These are phyloP conservation scores for Diplodus puntazzo DNA, from an alignment of 2,797 vertebrate species.

Conservation along the genomic window DNA sequence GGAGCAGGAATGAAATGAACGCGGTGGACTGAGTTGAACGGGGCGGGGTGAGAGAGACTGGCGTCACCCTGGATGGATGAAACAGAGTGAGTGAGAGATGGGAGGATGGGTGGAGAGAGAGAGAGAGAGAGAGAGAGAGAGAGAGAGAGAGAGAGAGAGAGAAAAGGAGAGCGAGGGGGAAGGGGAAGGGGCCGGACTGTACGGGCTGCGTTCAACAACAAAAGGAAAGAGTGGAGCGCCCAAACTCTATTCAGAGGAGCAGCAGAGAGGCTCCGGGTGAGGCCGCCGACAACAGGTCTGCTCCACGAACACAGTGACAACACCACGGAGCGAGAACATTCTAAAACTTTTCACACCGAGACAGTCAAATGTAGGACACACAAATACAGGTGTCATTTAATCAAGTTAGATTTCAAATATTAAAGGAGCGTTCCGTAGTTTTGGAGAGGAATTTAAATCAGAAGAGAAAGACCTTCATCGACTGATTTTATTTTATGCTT, in stretches of 20 bases:
- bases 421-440: no score
- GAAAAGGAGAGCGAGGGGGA: slow-evolving; percentile 26
- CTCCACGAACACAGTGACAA: neutral
- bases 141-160: neutral
- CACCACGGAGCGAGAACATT: neutral
- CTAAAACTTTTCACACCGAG: neutral
- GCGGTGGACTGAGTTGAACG: slow-evolving; percentile 91
- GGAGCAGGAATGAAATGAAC: slow-evolving; percentile 99
- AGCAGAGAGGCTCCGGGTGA: slow-evolving; percentile 41
- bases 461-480: no score
- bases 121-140: neutral
- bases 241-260: slow-evolving; percentile 69
- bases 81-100: slow-evolving; percentile 77
- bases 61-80: slow-evolving; percentile 89
- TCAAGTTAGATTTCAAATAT: no score
- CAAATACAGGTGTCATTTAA: neutral
- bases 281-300: slow-evolving; percentile 55
- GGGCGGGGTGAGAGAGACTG: slow-evolving; percentile 85
- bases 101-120: slow-evolving; percentile 62
- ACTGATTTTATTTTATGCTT: no score
- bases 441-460: no score
- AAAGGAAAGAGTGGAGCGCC: slow-evolving; percentile 76
- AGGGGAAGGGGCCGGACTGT: slow-evolving; percentile 74
- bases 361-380: neutral
- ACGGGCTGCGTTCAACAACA: slow-evolving; percentile 76